A percentile compares a stretch with the other conserved stretches of the same genome.
These are phyloP conservation scores for Drosophila koepferae DNA, from an alignment of 2,888 invertebrate species.

Conservation along the genomic window DNA sequence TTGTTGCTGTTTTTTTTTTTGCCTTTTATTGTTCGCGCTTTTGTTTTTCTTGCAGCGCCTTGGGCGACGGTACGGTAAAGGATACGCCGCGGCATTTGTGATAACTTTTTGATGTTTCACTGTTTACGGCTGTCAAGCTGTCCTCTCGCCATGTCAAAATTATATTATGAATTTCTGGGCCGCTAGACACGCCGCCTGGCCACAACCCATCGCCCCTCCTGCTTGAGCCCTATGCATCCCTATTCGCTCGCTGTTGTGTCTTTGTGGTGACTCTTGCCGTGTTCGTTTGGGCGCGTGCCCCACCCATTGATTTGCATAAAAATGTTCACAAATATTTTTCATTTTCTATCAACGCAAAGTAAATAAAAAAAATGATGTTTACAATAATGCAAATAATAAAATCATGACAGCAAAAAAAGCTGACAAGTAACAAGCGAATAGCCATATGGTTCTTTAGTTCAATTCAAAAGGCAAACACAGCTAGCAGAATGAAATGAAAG, in stretches of 20 bases:
- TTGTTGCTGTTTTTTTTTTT: not conserved
- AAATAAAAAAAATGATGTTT: conserved; percentile 25
- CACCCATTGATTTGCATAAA: conserved; percentile 73
- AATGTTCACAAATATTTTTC: conserved; percentile 71
- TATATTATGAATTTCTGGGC: conserved; percentile 65
- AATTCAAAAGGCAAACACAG: conserved; percentile 26
- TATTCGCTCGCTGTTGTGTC: conserved; percentile 5
- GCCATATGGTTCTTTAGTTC: conserved; percentile 68
- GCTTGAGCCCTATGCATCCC: not conserved
- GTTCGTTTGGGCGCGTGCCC: conserved; percentile 28
- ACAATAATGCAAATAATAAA: conserved; percentile 27
- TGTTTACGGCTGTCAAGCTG: conserved; percentile 77
- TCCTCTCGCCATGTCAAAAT: conserved; percentile 67
- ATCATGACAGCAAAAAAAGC: conserved; percentile 38
- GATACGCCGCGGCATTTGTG: conserved; percentile 51
- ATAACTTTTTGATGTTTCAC: conserved; percentile 79
- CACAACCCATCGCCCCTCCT: not conserved
- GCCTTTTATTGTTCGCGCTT: conserved; percentile 53
- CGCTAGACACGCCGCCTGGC: not conserved
- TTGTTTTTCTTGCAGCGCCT: conserved; percentile 58
- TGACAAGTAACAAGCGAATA: conserved; percentile 55
- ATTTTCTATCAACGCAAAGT: conserved; percentile 47
- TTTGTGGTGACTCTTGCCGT: conserved; percentile 38
- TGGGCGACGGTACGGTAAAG: conserved; percentile 40
- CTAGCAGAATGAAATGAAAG: not conserved